A percentile compares a stretch with the other conserved stretches of the same genome.
phyloP scores from a whole-genome alignment of 2,797 vertebrate genomes.

The Lophius americanus region DNA sequence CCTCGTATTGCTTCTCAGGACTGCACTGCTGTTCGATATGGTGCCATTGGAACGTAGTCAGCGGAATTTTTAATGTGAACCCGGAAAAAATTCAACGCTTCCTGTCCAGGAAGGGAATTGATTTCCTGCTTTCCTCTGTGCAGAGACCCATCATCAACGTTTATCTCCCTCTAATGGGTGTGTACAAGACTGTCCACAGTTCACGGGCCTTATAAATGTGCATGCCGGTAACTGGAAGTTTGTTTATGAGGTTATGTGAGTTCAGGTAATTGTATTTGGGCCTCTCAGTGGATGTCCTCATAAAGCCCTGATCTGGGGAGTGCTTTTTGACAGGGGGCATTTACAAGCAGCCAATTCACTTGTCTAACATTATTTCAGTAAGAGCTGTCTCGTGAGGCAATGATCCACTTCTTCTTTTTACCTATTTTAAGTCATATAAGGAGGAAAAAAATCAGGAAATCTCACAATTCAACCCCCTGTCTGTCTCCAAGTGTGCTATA shows the following conservation, averaged over 20 bases:
- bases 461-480: slow-evolving; percentile 27
- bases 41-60: slow-evolving; percentile 64
- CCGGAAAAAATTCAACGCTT: slow-evolving; percentile 64
- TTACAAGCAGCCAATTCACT: slow-evolving; percentile 39
- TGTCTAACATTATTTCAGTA: slow-evolving; percentile 46
- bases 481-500: slow-evolving; percentile 44
- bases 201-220: slow-evolving; percentile 28
- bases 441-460: slow-evolving; percentile 23
- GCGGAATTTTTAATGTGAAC: slow-evolving; percentile 77
- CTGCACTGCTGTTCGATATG: slow-evolving; percentile 59
- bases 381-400: slow-evolving; percentile 39
- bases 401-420: slow-evolving; percentile 51
- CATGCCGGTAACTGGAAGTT: slow-evolving; percentile 40
- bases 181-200: slow-evolving; percentile 45
- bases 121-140: slow-evolving; percentile 62
- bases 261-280: slow-evolving; percentile 42
- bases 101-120: slow-evolving; percentile 69
- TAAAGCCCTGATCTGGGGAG: slow-evolving; percentile 43
- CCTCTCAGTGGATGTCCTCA: slow-evolving; percentile 32
- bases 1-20: slow-evolving; percentile 48
- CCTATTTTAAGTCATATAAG: slow-evolving; percentile 20
- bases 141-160: slow-evolving; percentile 62
- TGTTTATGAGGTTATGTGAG: slow-evolving; percentile 53
- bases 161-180: slow-evolving; percentile 69
- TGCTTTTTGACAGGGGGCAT: slow-evolving; percentile 65